Percentiles rank a stretch among this genome's conserved stretches.
Evolutionary conservation across 2,888 invertebrate species (phyloP).

Genomic region (Pollenia angustigena): DNA sequence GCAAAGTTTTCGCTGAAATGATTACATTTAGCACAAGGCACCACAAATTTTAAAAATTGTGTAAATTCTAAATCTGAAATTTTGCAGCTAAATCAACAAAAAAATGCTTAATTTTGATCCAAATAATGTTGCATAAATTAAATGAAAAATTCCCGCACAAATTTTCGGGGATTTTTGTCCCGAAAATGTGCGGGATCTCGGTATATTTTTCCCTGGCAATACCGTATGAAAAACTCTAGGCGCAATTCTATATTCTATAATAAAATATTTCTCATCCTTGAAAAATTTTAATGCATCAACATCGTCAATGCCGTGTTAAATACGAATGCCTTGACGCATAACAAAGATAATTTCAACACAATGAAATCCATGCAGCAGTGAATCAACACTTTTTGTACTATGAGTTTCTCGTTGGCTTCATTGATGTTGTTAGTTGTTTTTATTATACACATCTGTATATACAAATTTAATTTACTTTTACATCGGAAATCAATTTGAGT

Average conservation of each 20-base stretch:
- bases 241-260: background rate
- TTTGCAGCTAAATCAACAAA: no score
- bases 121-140: no score
- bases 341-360: constrained; percentile 6
- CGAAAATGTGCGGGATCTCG: no score
- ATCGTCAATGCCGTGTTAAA: constrained; percentile 21
- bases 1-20: no score
- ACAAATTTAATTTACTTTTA: constrained; percentile 40
- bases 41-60: no score
- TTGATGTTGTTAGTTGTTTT: background rate
- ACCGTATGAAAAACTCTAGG: no score
- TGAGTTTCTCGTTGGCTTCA: background rate
- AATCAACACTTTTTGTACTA: background rate
- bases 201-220: no score
- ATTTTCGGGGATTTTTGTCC: no score
- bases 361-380: background rate
- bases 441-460: constrained; percentile 1
- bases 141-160: no score
- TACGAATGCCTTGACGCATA: constrained; percentile 9
- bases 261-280: constrained; percentile 26
- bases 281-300: constrained; percentile 20
- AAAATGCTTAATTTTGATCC: no score
- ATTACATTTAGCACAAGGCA: no score
- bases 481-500: constrained; percentile 74
- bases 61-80: no score